Evolutionary conservation across 2,113 vertebrate species (phyloP), one percentile per base, ranked within the genome.

Genomic region (Serilophus lunatus): DNA sequence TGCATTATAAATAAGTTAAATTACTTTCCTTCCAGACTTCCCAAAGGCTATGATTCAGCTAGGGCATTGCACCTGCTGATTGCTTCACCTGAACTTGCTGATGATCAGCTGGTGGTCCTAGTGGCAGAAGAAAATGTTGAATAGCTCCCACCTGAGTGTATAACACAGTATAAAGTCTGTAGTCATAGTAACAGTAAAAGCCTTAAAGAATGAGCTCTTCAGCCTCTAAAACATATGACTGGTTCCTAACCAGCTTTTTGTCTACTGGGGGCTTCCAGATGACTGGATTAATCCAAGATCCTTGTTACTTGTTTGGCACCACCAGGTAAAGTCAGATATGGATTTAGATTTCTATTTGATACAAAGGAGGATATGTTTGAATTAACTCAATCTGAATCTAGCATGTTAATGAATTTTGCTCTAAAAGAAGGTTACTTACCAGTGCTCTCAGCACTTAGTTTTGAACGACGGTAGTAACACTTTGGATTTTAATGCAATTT

Each of bases 131-230:
- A 57, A 88, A 77, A 60, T 22, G 18, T 20, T 5, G 31, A 88
- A 15, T 10, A 61, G 36, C 6, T 51, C 15, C 90, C 7, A 13
- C 3, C 2, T 10, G 2, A 19, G 11, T 53, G n/a, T 3, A 1
- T 26, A 36, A 18, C 18, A 5, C 4, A 22, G 18, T 12, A 2
- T 7, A 35, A 51, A 16, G 18, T 61, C 3, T 20, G 49, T 29
- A 13, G 3, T 47, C n/a, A 12, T 2, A 7, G 11, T 42, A 16
- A 36, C 35, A 35, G 11, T 4, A 25, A 76, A 36, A 33, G 35
- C 68, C 8, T 65, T 4, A 28, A 56, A 45, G 4, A 8, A 49
- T 18, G 60, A 25, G 8, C 40, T 72, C n/a, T 12, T 64, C 5
- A 15, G 24, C 13, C 12, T 92, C 40, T 71, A 9, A 26, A 16